Base-by-base conservation (phyloP, 2,113 vertebrate genomes). In the Hippoglossus stenolepis region DNA sequence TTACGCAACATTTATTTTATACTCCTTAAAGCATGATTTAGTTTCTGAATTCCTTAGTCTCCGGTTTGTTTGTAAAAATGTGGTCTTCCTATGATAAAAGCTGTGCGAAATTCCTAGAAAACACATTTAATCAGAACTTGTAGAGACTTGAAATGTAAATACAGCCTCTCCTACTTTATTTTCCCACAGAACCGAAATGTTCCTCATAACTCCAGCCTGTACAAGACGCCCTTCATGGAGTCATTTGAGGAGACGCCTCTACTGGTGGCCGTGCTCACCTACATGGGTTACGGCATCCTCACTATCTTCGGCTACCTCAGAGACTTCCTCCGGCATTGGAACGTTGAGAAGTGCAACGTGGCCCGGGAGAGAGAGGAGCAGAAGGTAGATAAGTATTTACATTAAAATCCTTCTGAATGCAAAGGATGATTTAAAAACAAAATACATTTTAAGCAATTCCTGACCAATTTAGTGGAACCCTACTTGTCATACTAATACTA, bases 221-320 rank as follows among this genome's bases (percentile, higher is more conserved):
- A 99, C 91, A 97, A 96, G 90, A 96, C 94, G 80, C 96, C 96
- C 0, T 99, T 97, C 76, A 93, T 94, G 66, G 97, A 99, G 89
- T 96, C 93, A 7, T 99, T 96, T 83, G 97, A 99, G 89, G 96
- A 99, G 92, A 99, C 97, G 0, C 98, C 98, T 0, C 96, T 99
- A 79, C 92, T 99, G 83, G 97, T 99, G 80, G 98, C 98, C 3
- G 97, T 99, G 80, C 94, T 99, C 83, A 99, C 98, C 15, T 99
- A 98, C 0, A 95, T 99, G 91, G 97, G 98, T 18, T 99, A 99
- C 0, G 97, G 97, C 60, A 97, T 99, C 65, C 97, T 99, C 77
- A 99, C 98, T 57, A 92, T 99, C 82, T 99, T 99, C 45, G 98
- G 98, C 15, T 98, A 99, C 90, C 95, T 99, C 87, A 93, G 97